Base-by-base conservation (phyloP, 2,797 vertebrate genomes). In the Anguilla obscura region DNA sequence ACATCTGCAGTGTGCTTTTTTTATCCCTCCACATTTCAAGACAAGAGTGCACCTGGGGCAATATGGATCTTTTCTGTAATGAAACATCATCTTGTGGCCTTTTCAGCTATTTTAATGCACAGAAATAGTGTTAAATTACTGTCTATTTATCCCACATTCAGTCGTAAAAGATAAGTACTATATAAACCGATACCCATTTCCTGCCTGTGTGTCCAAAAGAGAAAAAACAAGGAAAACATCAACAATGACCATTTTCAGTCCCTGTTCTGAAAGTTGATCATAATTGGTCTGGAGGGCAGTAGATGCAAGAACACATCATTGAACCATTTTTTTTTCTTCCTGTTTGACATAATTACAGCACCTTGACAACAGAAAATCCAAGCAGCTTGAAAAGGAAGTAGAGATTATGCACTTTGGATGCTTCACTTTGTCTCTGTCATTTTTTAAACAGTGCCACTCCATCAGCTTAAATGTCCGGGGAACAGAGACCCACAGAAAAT, bases 231-330 rank as follows among this genome's bases (percentile, higher is more conserved):
- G 24, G 50, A 56, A 66, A 40, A 18, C 4, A 27, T 63, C 52
- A 89, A 56, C 33, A 58, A 9, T 69, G 54, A 63, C 84, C 52
- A 40, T 60, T 85, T 89, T 52, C 54, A 71, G 66, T 66, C 89
- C 79, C 89, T 84, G 74, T 21, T 14, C 86, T 66, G 18, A 69
- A 18, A 50, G 12, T 66, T 45, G 60, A 45, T 82, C 21, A 60
- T 84, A 88, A 84, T 58, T 84, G 86, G 83, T 54, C 84, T 56
- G 85, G 24, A 86, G 33, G 48, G 60, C 83, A 52, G 56, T 86
- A 50, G 48, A 63, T 50, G 48, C 16, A 45, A 76, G 33, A 36
- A 30, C 27, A n/a, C 24, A 45, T 86, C 58, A 86, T 79, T 82
- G 56, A 88, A 82, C 85, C 40, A 24, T 45, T 79, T 88, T 80